Base-by-base conservation (phyloP, 64 coral and sea anemone genomes). In the Acropora yongei region DNA sequence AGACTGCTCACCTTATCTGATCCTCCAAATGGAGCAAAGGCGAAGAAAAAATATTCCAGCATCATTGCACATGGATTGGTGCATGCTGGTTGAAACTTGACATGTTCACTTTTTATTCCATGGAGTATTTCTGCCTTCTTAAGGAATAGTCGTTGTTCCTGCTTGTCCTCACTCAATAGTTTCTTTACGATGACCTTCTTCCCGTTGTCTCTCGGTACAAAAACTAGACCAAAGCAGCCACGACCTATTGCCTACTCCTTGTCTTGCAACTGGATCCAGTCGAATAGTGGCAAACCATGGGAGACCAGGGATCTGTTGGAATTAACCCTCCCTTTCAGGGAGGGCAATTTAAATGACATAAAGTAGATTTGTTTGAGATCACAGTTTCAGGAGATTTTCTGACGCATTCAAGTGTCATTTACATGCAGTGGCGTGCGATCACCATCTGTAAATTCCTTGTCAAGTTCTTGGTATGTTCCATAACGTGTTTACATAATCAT, bases 1-100 rank as follows among this genome's bases (percentile, higher is more conserved):
- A 87, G 65, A 49, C 89, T 80, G 67, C 67, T 67, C 4, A 75
- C 47, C 10, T 61, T 72, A 44, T 82, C 17, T 68, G 78, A 68
- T 39, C 43, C 39, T 69, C 72, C 74, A 66, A 89, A 94, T 2
- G 87, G 93, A 61, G 44, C 41, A 53, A 94, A 94, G 82, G 86
- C 61, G 72, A 90, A 94, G 82, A 55, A 86, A 13, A 94, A 47
- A 76, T 94, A 94, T 57, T 94, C 87, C 11, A 94, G 73, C 93
- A 89, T 89, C 16, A 94, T 86, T 68, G 93, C 87, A 10, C 58
- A 63, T 63, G 58, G 8, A 13, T 7, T 14, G 9, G 12, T 63
- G 58, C 58, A 63, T 63, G 58, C 58, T 0, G 58, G 9, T 63
- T 63, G 10, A 63, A 63, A 63, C 12, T 63, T 63, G 58, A 63